Evolutionary conservation across 1,140 invertebrate genomes (phyloP).

Genomic region (Chironomus striatipennis): DNA sequence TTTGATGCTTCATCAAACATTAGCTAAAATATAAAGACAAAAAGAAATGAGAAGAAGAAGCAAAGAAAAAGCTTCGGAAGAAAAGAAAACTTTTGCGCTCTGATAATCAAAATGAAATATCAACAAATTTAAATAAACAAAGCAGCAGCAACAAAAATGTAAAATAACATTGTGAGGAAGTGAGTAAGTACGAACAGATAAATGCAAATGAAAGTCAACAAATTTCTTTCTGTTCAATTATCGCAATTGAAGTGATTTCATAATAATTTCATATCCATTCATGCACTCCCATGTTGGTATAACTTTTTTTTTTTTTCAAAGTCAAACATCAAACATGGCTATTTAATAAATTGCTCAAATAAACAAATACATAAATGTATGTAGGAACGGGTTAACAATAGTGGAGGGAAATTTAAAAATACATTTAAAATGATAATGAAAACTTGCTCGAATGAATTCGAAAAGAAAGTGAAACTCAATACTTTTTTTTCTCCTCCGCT

Average conservation of each 20-base stretch:
- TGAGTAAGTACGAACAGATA: not conserved
- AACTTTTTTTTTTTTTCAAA: not conserved
- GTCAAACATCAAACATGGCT: not conserved
- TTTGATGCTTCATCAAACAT: not conserved
- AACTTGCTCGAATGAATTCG: not conserved
- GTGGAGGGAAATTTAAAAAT: too few species aligned
- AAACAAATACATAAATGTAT: too few species aligned
- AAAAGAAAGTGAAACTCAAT: constrained; percentile 9
- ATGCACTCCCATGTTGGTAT: not conserved
- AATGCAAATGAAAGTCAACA: constrained; percentile 9
- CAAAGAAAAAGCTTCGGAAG: not conserved
- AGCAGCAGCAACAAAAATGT: not conserved
- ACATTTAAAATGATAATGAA: too few species aligned
- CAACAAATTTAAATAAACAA: not conserved
- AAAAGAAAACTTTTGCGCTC: not conserved
- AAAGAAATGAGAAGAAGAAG: not conserved
- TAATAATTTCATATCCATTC: not conserved
- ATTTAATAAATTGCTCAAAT: too few species aligned
- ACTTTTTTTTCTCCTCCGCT: too few species aligned
- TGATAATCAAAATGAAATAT: not conserved
- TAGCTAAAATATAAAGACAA: not conserved
- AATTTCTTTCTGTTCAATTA: not conserved
- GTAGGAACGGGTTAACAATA: too few species aligned
- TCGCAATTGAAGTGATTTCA: not conserved
- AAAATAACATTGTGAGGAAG: not conserved